Conservation (phyloP, 1,140 invertebrate species). For the Lineus longissimus region DNA sequence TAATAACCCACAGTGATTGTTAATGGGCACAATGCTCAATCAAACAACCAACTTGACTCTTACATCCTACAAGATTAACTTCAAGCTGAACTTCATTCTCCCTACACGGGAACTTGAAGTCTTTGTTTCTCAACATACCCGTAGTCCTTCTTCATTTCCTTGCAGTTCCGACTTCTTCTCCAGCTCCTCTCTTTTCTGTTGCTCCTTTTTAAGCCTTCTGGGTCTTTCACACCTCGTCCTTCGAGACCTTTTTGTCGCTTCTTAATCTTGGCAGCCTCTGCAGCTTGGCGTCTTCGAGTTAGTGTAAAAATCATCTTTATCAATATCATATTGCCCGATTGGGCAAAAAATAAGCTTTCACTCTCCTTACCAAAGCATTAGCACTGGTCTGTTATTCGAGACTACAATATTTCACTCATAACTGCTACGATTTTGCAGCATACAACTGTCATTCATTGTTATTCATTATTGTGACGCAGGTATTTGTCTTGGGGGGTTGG, state of each 20-base stretch:
- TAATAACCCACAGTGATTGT: too few relatives aligned
- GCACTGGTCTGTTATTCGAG: constrained; percentile 14
- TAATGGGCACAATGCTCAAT: too few relatives aligned
- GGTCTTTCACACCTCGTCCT: constrained; percentile 61
- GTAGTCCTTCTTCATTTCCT: constrained; percentile 21
- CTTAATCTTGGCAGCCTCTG: constrained; percentile 63
- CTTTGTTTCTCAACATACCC: too few relatives aligned
- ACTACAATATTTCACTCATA: neutral
- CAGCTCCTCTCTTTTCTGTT: constrained; percentile 57
- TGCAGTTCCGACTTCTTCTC: constrained; percentile 55
- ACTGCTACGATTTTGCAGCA: neutral
- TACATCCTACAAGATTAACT: too few relatives aligned
- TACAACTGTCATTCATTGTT: constrained; percentile 6
- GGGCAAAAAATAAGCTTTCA: constrained; percentile 21
- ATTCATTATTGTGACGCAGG: too few relatives aligned
- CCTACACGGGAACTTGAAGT: too few relatives aligned
- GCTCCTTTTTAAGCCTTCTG: constrained; percentile 56
- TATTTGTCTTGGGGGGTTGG: too few relatives aligned
- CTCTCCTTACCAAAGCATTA: constrained; percentile 21
- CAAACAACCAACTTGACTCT: too few relatives aligned
- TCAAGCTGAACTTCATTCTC: too few relatives aligned
- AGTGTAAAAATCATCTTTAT: constrained; percentile 13
- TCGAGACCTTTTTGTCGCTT: constrained; percentile 57
- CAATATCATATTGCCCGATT: constrained; percentile 14
- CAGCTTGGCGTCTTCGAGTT: constrained; percentile 58